Evolutionary conservation across 2,797 vertebrate genomes (phyloP), one percentile per base, ranked within the genome.

Genomic region (Chloroceryle inda): DNA sequence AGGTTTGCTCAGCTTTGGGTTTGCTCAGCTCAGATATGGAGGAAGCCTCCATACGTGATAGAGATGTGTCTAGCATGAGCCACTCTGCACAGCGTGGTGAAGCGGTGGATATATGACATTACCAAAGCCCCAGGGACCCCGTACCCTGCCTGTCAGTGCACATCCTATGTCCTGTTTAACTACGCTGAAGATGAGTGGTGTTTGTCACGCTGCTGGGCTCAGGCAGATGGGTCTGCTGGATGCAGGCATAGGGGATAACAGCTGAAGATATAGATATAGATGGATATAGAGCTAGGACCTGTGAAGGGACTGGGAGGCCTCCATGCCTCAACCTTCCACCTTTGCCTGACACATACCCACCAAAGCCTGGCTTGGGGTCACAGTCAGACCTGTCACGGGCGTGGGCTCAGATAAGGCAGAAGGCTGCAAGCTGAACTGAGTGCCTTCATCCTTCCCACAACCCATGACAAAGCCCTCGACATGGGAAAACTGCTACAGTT

Each of bases 91-190:
- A 7, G 58, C 2, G 0, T 1, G 23, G 31, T 42, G 88, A 49
- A 55, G 33, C 1, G 0, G 8, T 10, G 63, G 64, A 6, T 24
- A 24, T 33, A 13, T 15, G 52, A n/a, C 77, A 35, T 8, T 49
- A 15, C n/a, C 0, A 3, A 45, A 80, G 45, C 15, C 29, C 23
- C 35, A 8, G 80, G 31, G 35, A 61, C 33, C 8, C 13, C 5
- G 3, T 1, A 49, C 1, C 2, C 27, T 3, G 0, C 7, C 55
- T 55, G 44, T 10, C 81, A 37, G 53, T 6, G 37, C 17, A 18
- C 4, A 0, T 3, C 2, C 0, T 2, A 0, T 5, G 27, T 42
- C 59, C 68, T 12, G 6, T 26, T 27, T 49, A 67, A 35, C 21
- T 9, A 6, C 26, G 31, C 61, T 10, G 33, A 62, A 24, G 10